Conservation (phyloP, 2,888 invertebrate genomes). For the Habrosyne pyritoides region DNA sequence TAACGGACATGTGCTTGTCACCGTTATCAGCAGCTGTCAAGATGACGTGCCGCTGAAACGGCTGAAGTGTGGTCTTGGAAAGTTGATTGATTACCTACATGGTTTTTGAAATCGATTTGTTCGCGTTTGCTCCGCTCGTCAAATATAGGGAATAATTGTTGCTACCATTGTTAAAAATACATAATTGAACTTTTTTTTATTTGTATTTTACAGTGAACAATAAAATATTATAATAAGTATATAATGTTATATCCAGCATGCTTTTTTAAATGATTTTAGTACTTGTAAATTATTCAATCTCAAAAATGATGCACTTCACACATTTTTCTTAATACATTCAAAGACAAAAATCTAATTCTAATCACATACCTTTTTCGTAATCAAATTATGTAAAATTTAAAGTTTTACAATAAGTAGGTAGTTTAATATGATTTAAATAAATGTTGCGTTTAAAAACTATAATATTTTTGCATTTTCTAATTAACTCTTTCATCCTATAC, state of each 20-base stretch:
- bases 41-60: slow-evolving; percentile 37
- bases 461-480: background rate
- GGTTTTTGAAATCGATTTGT: slow-evolving; percentile 9
- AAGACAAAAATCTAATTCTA: no score
- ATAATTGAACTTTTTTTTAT: background rate
- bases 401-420: no score
- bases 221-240: no score
- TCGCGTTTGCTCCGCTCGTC: background rate
- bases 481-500: slow-evolving; percentile 9
- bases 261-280: no score
- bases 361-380: no score
- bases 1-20: slow-evolving; percentile 61
- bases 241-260: no score
- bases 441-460: background rate
- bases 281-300: no score
- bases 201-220: background rate
- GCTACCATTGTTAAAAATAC: no score
- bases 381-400: no score
- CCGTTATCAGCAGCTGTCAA: slow-evolving; percentile 50
- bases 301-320: no score
- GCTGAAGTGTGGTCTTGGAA: slow-evolving; percentile 21
- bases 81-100: slow-evolving; percentile 9
- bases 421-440: no score
- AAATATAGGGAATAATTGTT: background rate
- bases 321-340: no score